Evolutionary conservation across 2,113 vertebrate species (phyloP).

Genomic region (Larimichthys crocea): DNA sequence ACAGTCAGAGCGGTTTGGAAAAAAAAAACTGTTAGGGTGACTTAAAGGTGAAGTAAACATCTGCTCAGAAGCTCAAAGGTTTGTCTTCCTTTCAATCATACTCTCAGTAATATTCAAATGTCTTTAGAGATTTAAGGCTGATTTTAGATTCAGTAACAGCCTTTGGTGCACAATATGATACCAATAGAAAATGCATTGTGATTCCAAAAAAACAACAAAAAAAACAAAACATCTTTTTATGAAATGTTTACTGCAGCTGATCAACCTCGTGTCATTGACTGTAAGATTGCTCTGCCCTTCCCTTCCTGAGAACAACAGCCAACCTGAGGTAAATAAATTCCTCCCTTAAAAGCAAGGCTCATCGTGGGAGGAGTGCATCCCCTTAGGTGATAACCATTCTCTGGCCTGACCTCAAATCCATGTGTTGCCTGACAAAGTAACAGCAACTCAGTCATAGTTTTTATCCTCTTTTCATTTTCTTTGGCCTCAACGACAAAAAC

Average conservation of each 20-base stretch:
- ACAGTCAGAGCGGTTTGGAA: background rate
- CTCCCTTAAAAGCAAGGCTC: constrained; percentile 10
- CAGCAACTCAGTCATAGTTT: background rate
- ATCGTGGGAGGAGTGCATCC: constrained; percentile 11
- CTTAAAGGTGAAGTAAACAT: constrained; percentile 48
- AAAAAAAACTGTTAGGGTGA: constrained; percentile 24
- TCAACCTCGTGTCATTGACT: constrained; percentile 8
- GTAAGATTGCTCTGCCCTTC: background rate
- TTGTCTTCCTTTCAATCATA: constrained; percentile 15
- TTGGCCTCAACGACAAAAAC: background rate
- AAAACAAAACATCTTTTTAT: background rate
- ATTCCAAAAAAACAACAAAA: background rate
- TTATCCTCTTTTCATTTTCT: background rate
- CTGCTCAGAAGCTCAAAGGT: background rate
- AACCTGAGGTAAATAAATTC: constrained; percentile 37
- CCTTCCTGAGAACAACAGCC: background rate
- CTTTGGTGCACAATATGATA: background rate
- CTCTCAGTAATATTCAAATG: background rate
- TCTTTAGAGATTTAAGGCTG: background rate
- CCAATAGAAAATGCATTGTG: background rate
- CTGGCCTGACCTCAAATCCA: constrained; percentile 33
- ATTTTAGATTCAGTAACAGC: background rate
- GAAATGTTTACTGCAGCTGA: background rate
- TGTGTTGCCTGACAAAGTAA: constrained; percentile 34
- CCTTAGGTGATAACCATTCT: constrained; percentile 54